Percentiles rank a stretch among this genome's conserved stretches.
These are phyloP conservation scores for Cephus sareptanus DNA, from an alignment of 2,888 invertebrate genomes.

Conservation along the genomic window DNA sequence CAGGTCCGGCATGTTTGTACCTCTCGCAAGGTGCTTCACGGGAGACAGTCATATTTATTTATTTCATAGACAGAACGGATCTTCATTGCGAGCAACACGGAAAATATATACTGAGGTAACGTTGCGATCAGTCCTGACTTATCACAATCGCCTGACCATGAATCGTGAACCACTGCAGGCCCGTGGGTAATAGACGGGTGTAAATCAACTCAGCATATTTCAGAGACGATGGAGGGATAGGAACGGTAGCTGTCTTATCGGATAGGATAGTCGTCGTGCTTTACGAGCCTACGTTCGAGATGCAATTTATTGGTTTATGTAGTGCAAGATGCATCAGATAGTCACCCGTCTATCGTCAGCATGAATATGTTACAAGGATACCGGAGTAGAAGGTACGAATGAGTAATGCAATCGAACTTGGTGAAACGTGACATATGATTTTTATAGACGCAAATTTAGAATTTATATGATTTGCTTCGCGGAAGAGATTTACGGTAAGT, in stretches of 20 bases:
- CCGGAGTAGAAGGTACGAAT: neutral
- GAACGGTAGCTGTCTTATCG: neutral
- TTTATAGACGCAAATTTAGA: too few relatives aligned
- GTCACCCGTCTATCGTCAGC: neutral
- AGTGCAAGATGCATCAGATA: neutral
- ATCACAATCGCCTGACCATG: neutral
- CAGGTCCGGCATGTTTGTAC: neutral
- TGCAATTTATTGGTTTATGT: constrained; percentile 2
- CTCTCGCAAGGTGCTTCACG: neutral
- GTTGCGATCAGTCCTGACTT: neutral
- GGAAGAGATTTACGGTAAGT: too few relatives aligned
- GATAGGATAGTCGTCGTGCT: neutral
- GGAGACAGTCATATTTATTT: neutral
- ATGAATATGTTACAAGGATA: neutral
- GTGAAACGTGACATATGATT: too few relatives aligned
- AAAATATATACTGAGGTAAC: neutral
- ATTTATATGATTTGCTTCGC: too few relatives aligned
- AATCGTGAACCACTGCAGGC: neutral
- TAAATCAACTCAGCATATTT: neutral
- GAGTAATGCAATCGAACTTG: neutral
- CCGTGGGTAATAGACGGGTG: neutral
- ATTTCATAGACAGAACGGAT: neutral
- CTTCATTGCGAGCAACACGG: neutral
- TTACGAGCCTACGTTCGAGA: neutral
- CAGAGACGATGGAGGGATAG: neutral